These are phyloP conservation scores for Tridacna crocea DNA, from an alignment of 2,888 invertebrate genomes.

Conservation along the genomic window DNA sequence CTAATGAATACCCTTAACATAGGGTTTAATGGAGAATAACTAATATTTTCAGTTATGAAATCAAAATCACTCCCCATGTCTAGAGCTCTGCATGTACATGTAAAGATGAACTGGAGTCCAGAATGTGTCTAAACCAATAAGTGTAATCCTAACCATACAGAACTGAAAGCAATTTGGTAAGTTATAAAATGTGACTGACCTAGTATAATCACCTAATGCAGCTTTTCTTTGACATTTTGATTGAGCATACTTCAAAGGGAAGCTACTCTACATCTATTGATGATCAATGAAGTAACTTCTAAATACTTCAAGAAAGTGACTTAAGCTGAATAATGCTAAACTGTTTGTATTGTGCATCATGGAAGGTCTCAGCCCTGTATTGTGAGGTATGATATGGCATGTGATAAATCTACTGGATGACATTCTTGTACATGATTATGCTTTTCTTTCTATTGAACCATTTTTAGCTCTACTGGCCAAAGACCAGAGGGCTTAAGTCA, in stretches of 20 bases:
- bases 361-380: slow-evolving; percentile 60
- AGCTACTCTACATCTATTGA: background rate
- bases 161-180: background rate
- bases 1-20: too few species aligned
- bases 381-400: slow-evolving; percentile 41
- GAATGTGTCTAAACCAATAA: too few species aligned
- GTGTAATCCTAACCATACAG: background rate
- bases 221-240: background rate
- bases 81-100: too few species aligned
- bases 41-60: too few species aligned
- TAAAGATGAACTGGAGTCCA: too few species aligned
- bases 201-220: background rate
- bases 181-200: background rate
- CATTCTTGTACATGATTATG: background rate
- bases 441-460: too few species aligned
- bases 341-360: slow-evolving; percentile 47
- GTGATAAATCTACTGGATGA: background rate
- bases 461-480: too few species aligned
- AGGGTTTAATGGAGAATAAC: too few species aligned
- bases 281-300: background rate
- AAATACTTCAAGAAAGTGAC: background rate
- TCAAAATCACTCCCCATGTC: too few species aligned
- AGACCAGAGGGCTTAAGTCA: too few species aligned
- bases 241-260: slow-evolving; percentile 3
- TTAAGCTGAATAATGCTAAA: slow-evolving; percentile 10